These are phyloP conservation scores for Notiomystis cincta DNA, from an alignment of 2,113 vertebrate species.

Conservation along the genomic window DNA sequence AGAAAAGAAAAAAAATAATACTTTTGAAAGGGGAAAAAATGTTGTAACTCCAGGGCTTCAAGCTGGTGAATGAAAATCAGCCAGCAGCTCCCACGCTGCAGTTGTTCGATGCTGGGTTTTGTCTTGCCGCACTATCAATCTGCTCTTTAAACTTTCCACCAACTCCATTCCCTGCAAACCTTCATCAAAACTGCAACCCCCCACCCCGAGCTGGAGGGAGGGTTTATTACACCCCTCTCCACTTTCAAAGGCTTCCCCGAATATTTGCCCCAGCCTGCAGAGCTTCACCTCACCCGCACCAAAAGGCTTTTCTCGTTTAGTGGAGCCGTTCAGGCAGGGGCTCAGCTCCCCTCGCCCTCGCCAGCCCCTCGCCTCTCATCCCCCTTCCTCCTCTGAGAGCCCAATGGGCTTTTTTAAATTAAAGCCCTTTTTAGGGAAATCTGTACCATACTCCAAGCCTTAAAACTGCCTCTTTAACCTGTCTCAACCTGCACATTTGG, in stretches of 20 bases:
- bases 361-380: background rate
- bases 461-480: background rate
- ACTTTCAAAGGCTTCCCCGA: conserved; percentile 43
- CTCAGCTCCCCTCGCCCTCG: background rate
- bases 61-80: conserved; percentile 10
- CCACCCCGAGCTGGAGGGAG: background rate
- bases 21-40: background rate
- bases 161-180: background rate
- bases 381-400: background rate
- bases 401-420: background rate
- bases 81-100: background rate
- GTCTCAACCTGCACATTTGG: conserved; percentile 21
- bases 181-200: conserved; percentile 12
- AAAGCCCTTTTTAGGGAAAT: background rate
- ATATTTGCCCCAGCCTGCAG: conserved; percentile 31
- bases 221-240: conserved; percentile 55
- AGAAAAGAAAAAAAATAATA: background rate
- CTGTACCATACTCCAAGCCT: background rate
- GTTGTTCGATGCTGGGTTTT: background rate
- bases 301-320: conserved; percentile 22
- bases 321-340: background rate
- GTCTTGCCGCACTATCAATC: conserved; percentile 12
- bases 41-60: background rate
- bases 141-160: conserved; percentile 31
- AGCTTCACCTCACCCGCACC: conserved; percentile 24